Conservation (phyloP, 2,113 vertebrate species). For the Coregonus clupeaformis region DNA sequence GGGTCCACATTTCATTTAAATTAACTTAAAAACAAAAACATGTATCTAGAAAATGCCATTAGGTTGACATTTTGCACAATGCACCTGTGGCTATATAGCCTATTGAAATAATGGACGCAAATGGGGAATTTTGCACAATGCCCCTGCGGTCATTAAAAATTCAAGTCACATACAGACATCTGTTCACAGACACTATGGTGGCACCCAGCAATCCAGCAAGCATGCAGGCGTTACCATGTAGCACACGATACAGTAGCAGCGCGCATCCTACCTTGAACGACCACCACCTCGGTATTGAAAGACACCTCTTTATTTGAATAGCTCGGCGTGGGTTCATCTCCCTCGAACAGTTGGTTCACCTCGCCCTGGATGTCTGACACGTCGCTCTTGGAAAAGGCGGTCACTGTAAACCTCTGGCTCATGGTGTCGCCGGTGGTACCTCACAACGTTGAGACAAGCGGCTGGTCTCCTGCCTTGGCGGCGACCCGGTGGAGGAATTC, state of each 20-base stretch:
- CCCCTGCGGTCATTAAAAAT: slow-evolving; percentile 49
- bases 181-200: slow-evolving; percentile 35
- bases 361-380: slow-evolving; percentile 74
- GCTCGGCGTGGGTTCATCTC: slow-evolving; percentile 67
- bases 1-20: too few species aligned
- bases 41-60: not conserved
- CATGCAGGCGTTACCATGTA: slow-evolving; percentile 34
- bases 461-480: slow-evolving; percentile 34
- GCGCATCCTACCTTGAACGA: slow-evolving; percentile 69
- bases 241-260: not conserved
- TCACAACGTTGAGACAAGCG: slow-evolving; percentile 40
- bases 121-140: not conserved
- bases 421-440: slow-evolving; percentile 60
- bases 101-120: not conserved
- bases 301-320: slow-evolving; percentile 38
- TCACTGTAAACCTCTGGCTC: slow-evolving; percentile 82
- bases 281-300: slow-evolving; percentile 42
- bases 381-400: slow-evolving; percentile 71
- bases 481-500: slow-evolving; percentile 52
- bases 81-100: slow-evolving; percentile 38
- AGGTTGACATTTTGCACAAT: slow-evolving; percentile 8
- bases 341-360: slow-evolving; percentile 81
- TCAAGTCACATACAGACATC: slow-evolving; percentile 60
- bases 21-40: too few species aligned
- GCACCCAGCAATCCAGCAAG: slow-evolving; percentile 11